Evolutionary conservation across 30 jellyfish, hydroid and myxozoan species (phyloP).

Genomic region (Clytia hemisphaerica): DNA sequence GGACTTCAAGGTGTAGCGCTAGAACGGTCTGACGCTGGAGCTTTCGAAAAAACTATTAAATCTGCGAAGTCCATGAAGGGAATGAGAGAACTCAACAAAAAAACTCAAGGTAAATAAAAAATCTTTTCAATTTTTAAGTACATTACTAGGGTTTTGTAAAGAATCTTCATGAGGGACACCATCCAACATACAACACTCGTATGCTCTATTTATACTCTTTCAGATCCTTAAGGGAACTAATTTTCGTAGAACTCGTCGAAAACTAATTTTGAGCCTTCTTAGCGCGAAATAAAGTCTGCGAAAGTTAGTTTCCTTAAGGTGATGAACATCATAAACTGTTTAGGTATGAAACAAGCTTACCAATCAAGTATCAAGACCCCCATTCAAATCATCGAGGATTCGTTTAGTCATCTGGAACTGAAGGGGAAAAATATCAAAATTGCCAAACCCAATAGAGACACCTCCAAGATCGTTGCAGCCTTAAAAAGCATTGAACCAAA

Average conservation of each 20-base stretch:
- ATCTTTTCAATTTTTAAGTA: too few relatives aligned
- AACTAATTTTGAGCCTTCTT: too few relatives aligned
- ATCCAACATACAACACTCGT: too few relatives aligned
- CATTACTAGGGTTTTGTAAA: too few relatives aligned
- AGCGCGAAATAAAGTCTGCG: too few relatives aligned
- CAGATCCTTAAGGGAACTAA: too few relatives aligned
- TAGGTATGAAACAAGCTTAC: slow-evolving; percentile 25
- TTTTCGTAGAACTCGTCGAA: too few relatives aligned
- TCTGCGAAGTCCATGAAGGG: slow-evolving; percentile 7
- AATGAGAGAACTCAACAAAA: slow-evolving; percentile 7
- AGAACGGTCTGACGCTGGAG: slow-evolving; percentile 13
- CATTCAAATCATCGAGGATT: background rate
- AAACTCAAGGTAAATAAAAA: too few relatives aligned
- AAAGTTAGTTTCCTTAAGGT: too few relatives aligned
- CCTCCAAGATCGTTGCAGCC: slow-evolving; percentile 23
- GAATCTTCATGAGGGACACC: too few relatives aligned
- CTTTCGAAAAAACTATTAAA: background rate
- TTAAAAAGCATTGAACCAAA: slow-evolving; percentile 7
- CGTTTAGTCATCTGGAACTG: background rate
- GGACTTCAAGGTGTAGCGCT: slow-evolving; percentile 29
- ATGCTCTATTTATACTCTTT: too few relatives aligned
- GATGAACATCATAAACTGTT: too few relatives aligned
- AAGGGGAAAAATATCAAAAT: slow-evolving; percentile 24
- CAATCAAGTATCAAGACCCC: slow-evolving; percentile 10
- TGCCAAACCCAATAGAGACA: slow-evolving; percentile 16